A percentile compares a stretch with the other conserved stretches of the same genome.
These are phyloP conservation scores for Chloebia gouldiae DNA, from an alignment of 2,113 vertebrate species.

Conservation along the genomic window DNA sequence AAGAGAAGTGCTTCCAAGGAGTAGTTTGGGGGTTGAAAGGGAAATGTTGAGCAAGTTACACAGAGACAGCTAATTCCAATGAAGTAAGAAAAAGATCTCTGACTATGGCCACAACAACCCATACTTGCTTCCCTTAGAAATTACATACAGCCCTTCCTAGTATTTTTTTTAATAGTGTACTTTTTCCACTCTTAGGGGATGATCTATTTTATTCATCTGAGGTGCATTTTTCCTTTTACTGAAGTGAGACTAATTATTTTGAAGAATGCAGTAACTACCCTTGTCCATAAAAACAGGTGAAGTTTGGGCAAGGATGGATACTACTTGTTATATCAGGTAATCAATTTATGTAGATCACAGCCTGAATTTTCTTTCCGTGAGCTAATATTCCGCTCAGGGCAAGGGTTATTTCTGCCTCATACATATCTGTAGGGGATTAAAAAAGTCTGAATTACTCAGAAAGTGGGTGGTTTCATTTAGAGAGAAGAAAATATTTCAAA, in stretches of 20 bases:
- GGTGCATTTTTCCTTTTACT: background rate
- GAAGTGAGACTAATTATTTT: background rate
- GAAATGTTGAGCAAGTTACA: background rate
- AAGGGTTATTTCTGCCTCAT: conserved; percentile 44
- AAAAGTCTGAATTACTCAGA: conserved; percentile 53
- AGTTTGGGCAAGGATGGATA: background rate
- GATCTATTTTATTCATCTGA: background rate
- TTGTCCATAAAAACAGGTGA: conserved; percentile 21
- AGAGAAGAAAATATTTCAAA: conserved; percentile 60
- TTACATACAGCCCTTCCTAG: background rate
- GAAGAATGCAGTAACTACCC: background rate
- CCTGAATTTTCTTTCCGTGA: conserved; percentile 47
- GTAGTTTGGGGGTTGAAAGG: background rate
- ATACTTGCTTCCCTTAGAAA: background rate
- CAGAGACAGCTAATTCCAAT: background rate
- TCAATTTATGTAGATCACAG: background rate
- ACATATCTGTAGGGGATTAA: conserved; percentile 27
- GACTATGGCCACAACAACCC: background rate
- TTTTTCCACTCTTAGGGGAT: background rate
- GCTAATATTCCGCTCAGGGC: conserved; percentile 12
- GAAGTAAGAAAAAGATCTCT: background rate
- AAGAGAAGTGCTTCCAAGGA: background rate
- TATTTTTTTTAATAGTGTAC: background rate
- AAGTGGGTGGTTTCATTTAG: conserved; percentile 61
- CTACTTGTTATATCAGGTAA: background rate